Conservation (phyloP, 2,888 invertebrate genomes). For the Synergus itoensis region DNA sequence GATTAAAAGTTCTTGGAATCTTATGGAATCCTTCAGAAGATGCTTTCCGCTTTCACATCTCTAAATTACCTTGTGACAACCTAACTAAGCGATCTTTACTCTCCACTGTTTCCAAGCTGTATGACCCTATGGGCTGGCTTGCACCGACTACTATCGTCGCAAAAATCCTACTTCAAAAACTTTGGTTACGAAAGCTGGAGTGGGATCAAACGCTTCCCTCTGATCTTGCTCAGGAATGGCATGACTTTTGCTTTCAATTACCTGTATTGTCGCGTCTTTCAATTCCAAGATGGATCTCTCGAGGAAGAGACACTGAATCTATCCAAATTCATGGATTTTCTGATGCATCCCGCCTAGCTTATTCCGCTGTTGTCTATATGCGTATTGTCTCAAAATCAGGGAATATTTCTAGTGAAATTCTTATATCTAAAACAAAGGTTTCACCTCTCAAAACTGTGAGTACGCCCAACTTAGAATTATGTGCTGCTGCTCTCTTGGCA, state of each 20-base stretch:
- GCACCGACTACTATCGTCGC: not conserved
- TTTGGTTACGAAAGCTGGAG: not conserved
- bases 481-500: constrained; percentile 49
- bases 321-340: constrained; percentile 55
- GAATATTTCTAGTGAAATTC: not conserved
- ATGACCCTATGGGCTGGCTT: constrained; percentile 2
- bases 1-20: constrained; percentile 15
- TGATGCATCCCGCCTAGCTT: constrained; percentile 56
- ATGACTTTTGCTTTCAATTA: not conserved
- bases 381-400: not conserved
- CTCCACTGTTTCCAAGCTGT: not conserved
- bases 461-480: constrained; percentile 53
- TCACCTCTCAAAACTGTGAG: constrained; percentile 49
- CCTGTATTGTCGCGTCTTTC: constrained; percentile 13
- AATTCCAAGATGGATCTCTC: constrained; percentile 45
- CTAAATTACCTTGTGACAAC: not conserved
- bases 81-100: not conserved
- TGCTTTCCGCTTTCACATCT: constrained; percentile 30
- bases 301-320: not conserved
- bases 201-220: constrained; percentile 9
- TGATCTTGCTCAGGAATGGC: constrained; percentile 10
- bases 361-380: constrained; percentile 54
- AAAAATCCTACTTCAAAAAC: not conserved
- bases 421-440: constrained; percentile 43
- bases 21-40: constrained; percentile 20